Evolutionary conservation across 37 sponge, comb jelly and placozoan species (phyloP).

Genomic region (Bolinopsis microptera): DNA sequence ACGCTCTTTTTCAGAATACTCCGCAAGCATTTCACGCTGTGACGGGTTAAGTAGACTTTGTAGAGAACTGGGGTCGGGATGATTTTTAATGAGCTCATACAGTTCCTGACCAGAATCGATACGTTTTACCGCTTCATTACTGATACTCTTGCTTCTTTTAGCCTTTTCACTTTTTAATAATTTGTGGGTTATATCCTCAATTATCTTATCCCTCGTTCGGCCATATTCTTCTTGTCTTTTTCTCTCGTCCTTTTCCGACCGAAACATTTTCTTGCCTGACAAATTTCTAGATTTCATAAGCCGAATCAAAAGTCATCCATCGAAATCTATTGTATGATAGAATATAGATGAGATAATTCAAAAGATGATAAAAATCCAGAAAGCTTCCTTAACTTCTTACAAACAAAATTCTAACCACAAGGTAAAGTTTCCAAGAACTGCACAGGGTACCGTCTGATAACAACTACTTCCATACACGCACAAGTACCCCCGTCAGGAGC

Average conservation of each 20-base stretch:
- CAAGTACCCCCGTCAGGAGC: neutral
- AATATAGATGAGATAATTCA: too few species aligned
- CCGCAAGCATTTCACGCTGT: neutral
- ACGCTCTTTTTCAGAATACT: neutral
- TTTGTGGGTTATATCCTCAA: neutral
- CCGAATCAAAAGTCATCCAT: too few species aligned
- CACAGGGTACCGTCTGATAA: slow-evolving; percentile 6
- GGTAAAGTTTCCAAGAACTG: neutral
- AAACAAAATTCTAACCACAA: neutral
- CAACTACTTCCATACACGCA: neutral
- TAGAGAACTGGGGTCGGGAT: neutral
- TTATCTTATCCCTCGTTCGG: neutral
- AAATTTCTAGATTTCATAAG: too few species aligned
- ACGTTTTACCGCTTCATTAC: neutral
- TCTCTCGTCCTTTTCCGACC: neutral
- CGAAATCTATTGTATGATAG: too few species aligned
- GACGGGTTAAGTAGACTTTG: neutral
- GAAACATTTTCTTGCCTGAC: neutral
- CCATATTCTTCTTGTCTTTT: slow-evolving; percentile 29
- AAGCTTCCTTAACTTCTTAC: too few species aligned
- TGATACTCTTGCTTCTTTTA: neutral
- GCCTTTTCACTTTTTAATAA: neutral
- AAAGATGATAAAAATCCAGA: too few species aligned
- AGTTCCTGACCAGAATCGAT: neutral
- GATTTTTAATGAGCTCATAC: neutral